Evolutionary conservation across 2,797 vertebrate species (phyloP).

Genomic region (Perodicticus potto): DNA sequence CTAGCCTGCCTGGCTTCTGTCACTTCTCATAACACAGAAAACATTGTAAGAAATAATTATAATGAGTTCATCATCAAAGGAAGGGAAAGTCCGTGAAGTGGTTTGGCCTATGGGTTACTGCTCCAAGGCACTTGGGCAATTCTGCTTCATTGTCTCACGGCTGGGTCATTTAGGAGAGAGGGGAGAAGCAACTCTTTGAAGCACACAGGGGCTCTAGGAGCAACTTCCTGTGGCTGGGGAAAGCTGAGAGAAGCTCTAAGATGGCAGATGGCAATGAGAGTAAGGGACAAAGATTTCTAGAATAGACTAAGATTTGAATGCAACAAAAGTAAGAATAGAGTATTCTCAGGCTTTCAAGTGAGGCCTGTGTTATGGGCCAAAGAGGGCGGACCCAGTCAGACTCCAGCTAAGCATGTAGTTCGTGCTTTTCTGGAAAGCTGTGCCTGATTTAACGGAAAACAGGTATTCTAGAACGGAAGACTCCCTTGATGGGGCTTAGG

Average conservation of each 20-base stretch:
- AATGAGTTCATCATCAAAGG: neutral
- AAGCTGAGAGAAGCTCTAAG: constrained; percentile 24
- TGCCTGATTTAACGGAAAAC: neutral
- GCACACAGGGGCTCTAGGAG: neutral
- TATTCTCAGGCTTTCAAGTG: neutral
- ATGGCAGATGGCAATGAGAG: neutral
- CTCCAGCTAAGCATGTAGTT: neutral
- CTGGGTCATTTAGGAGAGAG: constrained; percentile 12
- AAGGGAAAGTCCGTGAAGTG: neutral
- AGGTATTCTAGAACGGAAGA: constrained; percentile 81
- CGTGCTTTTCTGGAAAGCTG: neutral
- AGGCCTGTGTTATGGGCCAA: neutral
- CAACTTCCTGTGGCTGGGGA: neutral
- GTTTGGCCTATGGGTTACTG: constrained; percentile 4
- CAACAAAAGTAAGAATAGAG: neutral
- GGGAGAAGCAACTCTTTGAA: constrained; percentile 3
- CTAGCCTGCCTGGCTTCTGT: constrained; percentile 17
- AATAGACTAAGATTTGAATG: constrained; percentile 7
- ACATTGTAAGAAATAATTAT: constrained; percentile 38
- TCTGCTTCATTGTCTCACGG: neutral
- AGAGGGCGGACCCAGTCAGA: neutral
- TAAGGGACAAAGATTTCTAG: neutral
- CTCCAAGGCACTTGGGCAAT: neutral
- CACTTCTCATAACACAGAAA: neutral
- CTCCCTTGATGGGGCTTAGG: constrained; percentile 87